phyloP scores from a whole-genome alignment of 2,888 invertebrate species.

The Bembecia ichneumoniformis region DNA sequence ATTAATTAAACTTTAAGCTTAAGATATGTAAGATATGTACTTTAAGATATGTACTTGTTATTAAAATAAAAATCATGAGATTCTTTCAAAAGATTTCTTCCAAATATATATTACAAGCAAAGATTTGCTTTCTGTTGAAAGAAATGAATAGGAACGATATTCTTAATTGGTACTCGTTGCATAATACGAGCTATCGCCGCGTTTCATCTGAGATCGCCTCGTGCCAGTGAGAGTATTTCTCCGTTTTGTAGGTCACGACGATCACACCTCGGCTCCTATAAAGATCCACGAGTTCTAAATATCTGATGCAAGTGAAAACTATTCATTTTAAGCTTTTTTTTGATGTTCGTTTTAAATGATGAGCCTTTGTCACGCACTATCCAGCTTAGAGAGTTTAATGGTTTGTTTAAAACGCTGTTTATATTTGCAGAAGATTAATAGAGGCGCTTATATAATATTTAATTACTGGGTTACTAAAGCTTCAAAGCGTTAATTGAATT shows the following conservation, averaged over 20 bases:
- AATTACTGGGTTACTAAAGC: too few relatives aligned
- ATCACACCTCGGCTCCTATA: conserved; percentile 23
- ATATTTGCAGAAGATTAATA: not conserved
- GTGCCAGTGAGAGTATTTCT: conserved; percentile 59
- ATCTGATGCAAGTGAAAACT: conserved; percentile 39
- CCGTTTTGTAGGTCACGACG: conserved; percentile 51
- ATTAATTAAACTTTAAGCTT: too few relatives aligned
- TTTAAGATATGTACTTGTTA: too few relatives aligned
- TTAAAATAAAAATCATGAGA: too few relatives aligned
- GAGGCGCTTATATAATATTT: too few relatives aligned
- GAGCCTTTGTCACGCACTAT: conserved; percentile 3
- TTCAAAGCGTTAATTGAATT: too few relatives aligned
- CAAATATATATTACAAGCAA: too few relatives aligned
- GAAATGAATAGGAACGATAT: conserved; percentile 5
- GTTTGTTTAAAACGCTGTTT: not conserved
- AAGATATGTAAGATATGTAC: too few relatives aligned
- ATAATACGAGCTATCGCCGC: conserved; percentile 15
- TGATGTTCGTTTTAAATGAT: not conserved
- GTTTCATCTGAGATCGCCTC: conserved; percentile 21
- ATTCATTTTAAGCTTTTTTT: conserved; percentile 7
- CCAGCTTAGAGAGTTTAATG: not conserved
- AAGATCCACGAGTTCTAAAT: conserved; percentile 28
- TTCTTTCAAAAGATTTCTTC: too few relatives aligned
- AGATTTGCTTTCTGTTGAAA: conserved; percentile 1
- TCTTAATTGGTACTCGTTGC: conserved; percentile 17